These are phyloP conservation scores for Protonemura montana DNA, from an alignment of 2,888 invertebrate genomes.

Conservation along the genomic window DNA sequence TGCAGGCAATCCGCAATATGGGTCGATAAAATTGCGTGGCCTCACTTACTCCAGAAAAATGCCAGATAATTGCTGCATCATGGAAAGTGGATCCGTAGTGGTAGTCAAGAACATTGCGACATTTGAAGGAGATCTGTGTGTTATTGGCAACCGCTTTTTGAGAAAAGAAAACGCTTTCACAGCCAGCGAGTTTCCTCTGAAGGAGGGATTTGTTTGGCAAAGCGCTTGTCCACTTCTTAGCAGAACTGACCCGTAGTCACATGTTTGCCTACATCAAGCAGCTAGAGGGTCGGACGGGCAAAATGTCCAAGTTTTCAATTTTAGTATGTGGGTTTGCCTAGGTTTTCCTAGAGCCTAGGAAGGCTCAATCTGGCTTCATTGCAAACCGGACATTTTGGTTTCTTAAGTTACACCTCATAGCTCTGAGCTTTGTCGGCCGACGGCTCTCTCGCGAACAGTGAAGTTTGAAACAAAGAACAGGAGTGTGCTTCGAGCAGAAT, in stretches of 20 bases:
- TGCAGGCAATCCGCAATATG: background rate
- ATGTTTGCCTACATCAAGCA: no score
- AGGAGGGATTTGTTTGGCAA: background rate
- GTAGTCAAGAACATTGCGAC: constrained; percentile 14
- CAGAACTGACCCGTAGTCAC: background rate
- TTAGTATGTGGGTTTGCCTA: no score
- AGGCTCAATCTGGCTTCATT: no score
- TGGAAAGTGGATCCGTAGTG: background rate
- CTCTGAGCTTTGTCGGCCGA: no score
- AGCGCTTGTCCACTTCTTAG: background rate
- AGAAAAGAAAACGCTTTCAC: background rate
- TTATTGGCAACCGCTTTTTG: background rate
- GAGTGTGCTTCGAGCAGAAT: no score
- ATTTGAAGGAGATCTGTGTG: background rate
- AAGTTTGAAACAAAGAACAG: no score
- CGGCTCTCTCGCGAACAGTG: no score
- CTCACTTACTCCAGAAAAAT: background rate
- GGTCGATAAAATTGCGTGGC: background rate
- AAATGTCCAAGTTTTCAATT: no score
- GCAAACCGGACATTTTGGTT: no score
- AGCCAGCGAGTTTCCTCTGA: background rate
- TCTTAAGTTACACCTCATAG: no score
- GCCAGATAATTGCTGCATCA: background rate
- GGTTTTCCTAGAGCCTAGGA: no score
- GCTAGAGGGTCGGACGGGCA: no score